Evolutionary conservation across 2,113 vertebrate species (phyloP), one percentile per base, ranked within the genome.

Genomic region (Nerophis lumbriciformis): DNA sequence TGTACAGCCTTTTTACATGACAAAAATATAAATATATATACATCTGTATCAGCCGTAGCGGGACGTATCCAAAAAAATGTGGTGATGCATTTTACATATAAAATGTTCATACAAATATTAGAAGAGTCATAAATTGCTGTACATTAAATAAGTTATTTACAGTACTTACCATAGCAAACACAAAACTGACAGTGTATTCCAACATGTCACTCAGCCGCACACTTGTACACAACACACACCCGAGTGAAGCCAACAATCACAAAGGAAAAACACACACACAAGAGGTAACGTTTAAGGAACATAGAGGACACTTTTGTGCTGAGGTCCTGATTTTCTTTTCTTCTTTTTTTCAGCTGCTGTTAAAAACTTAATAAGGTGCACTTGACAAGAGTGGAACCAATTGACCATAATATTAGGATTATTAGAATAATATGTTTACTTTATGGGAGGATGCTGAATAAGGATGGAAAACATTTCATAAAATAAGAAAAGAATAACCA

Each of bases 11-110:
- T 81, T 87, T 61, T 87, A 88, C 88, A 88, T 89, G 78, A 83
- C 87, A 88, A 88, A 90, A 89, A 90, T 88, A 90, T 81, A 88
- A 79, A 87, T 77, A 84, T 88, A 85, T 86, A 83, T 88, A 86
- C 84, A 91, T 90, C 85, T 89, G 85, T 83, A 78, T 83, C 77
- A 81, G 85, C 71, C 78, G 72, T 71, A 83, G 82, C 75, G 83
- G 83, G 89, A 90, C 89, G 86, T 85, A 79, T 86, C 88, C 61
- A 84, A 90, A 90, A 90, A 89, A 89, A 80, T 72, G 69, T 77
- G 8, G 69, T 74, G 76, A 83, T 79, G 77, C 85, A 77, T 78
- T 82, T 76, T 86, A 87, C 83, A 88, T 90, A 90, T 55, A 90
- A 90, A 90, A 89, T 71, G 71, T 85, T 85, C 85, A 63, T 91